Evolutionary conservation across 1,140 invertebrate genomes (phyloP).

Genomic region (Atta texana): DNA sequence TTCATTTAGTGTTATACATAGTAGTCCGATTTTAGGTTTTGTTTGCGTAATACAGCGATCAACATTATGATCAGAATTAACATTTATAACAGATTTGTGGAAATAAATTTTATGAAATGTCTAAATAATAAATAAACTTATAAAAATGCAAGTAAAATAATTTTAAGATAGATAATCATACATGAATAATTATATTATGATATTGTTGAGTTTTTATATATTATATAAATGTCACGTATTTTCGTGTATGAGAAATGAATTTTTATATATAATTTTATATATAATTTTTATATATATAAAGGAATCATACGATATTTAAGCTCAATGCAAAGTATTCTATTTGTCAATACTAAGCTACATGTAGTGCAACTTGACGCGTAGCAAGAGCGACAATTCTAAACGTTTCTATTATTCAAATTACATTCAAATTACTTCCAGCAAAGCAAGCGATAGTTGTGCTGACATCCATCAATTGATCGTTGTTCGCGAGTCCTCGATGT

Average conservation of each 20-base stretch:
- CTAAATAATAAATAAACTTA: not conserved
- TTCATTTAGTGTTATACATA: not conserved
- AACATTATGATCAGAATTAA: not conserved
- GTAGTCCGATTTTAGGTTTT: not conserved
- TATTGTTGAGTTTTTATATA: too few species aligned
- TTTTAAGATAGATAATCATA: not conserved
- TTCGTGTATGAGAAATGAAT: not conserved
- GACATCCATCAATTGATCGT: slow-evolving; percentile 12
- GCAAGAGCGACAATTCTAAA: slow-evolving; percentile 11
- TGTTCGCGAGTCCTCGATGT: slow-evolving; percentile 3
- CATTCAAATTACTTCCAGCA: not conserved
- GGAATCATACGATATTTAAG: slow-evolving; percentile 8
- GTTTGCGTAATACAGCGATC: not conserved
- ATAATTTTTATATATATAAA: not conserved
- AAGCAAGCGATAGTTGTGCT: not conserved
- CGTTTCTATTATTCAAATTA: slow-evolving; percentile 35
- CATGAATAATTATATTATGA: too few species aligned
- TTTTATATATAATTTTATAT: not conserved
- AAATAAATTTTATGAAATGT: not conserved
- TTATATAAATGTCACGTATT: not conserved
- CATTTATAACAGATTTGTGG: too few species aligned
- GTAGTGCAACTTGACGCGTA: not conserved
- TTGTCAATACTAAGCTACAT: not conserved
- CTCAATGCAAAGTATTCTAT: not conserved
- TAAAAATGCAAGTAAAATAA: not conserved